Conservation (phyloP, 2,888 invertebrate species). For the Tetragonisca angustula region DNA sequence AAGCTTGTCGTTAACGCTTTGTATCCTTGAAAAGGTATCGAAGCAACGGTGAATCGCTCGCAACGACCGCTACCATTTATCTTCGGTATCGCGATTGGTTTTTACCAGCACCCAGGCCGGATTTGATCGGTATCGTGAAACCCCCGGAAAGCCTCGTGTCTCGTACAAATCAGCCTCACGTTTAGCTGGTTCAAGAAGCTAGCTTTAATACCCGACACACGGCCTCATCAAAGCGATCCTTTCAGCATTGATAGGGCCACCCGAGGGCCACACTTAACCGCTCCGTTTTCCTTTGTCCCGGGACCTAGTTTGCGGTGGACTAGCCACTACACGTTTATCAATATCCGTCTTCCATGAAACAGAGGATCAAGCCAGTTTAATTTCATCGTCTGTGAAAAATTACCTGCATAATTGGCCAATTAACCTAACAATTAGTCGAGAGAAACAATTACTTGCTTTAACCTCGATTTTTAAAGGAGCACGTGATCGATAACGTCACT, state of each 20-base stretch:
- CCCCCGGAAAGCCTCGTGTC: conserved; percentile 18
- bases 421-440: conserved; percentile 14
- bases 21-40: not conserved
- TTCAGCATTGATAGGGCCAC: conserved; percentile 54
- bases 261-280: conserved; percentile 72
- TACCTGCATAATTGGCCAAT: conserved; percentile 60
- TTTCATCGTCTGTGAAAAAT: conserved; percentile 45
- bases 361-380: conserved; percentile 63
- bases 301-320: conserved; percentile 42
- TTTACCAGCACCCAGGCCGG: conserved; percentile 8
- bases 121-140: conserved; percentile 57
- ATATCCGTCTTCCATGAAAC: conserved; percentile 29
- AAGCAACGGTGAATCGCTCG: not conserved
- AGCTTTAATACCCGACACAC: conserved; percentile 70
- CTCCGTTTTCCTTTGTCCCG: conserved; percentile 66
- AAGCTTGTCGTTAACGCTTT: not conserved
- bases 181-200: conserved; percentile 47
- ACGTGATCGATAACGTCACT: too few species aligned
- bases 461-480: not conserved
- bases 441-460: too few species aligned
- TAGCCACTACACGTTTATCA: conserved; percentile 40
- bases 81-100: conserved; percentile 28
- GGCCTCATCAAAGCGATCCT: conserved; percentile 72
- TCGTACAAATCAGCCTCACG: conserved; percentile 54
- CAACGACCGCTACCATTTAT: not conserved